Evolutionary conservation across 2,113 vertebrate genomes (phyloP), one percentile per base, ranked within the genome.

Genomic region (Zosterops hypoxanthus): DNA sequence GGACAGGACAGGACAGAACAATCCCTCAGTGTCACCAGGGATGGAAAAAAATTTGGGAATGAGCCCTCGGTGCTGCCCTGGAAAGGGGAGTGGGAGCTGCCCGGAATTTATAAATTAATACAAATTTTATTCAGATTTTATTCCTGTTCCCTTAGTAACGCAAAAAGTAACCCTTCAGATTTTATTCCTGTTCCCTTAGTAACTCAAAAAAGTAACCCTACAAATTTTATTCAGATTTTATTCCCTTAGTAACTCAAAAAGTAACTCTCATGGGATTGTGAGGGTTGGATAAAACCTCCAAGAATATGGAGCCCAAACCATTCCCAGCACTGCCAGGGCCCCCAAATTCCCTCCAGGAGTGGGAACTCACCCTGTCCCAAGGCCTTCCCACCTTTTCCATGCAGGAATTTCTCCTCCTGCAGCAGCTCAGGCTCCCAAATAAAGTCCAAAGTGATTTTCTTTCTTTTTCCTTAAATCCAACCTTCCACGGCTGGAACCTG

Each of bases 241-340:
- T 39, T 39, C 39, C 39, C 39, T 39, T 39, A 39, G 39, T 39
- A 39, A 39, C 39, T 39, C 39, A 39, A 39, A 39, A 39, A 39
- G 39, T 39, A 39, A 39, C 39, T 11, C 39, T 39, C 39, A 11
- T 39, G 39, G 39, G 39, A 39, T 39, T 39, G 39, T 39, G 39
- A 39, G 39, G 26, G 10, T 8, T 7, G 72, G 72, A 15, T 14
- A 36, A 61, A 53, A 0, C 26, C 55, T 8, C 56, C 56, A 5
- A 6, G 55, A 1, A 3, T 39, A 14, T 0, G 0, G 8, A n/a
- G 33, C 17, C 53, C 17, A 26, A 3, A 8, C 13, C 13, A 2
- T 2, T 26, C 52, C 60, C 59, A 33, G 69, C 47, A 0, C 47
- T 53, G 57, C 68, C 69, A 56, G 24, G 61, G 52, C 31, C 71